Evolutionary conservation across 2,888 invertebrate species (phyloP), one percentile per base, ranked within the genome.

Genomic region (Tineola bisselliella): DNA sequence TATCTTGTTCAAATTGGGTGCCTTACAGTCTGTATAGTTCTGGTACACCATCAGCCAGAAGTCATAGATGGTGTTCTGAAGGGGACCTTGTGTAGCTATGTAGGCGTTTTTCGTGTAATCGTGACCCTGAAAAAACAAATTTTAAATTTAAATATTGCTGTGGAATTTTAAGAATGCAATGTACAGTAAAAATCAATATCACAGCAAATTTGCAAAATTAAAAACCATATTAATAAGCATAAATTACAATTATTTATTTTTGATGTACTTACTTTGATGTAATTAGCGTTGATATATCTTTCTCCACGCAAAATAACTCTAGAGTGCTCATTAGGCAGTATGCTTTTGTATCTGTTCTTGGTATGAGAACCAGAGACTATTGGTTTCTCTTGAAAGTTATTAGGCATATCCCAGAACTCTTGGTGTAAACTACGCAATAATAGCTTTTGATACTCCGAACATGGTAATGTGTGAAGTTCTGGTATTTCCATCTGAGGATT

Each of bases 331-430:
- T 97, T 96, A 30, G 97, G 95, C 71, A 97, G 86, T 60, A 97
- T 96, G 0, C 94, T 93, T 73, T 93, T 92, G 72, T 97, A 97
- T 64, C 97, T 90, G 77, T 97, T 97, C 81, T 96, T 96, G 12
- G 91, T 89, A 66, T 95, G 95, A 25, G 95, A 94, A 0, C 97
- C 97, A 30, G 94, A 93, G 0, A 97, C 93, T 70, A 94, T 92
- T 8, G 95, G 93, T 71, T 95, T 95, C 72, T 96, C 96, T 66
- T 96, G 96, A 66, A 95, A 92, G 79, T 97, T 97, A 63, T 95
- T 90, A 0, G 97, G 97, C 70, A 97, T 92, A 77, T 96, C 96
- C 96, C 96, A 97, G 74, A 97, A 97, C 76, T 97, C 97, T 70
- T 95, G 93, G 72, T 94, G 93, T 61, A 95, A 74, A 63, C 87